Base-by-base conservation (phyloP, 1,140 invertebrate species). In the Rhagoletis pomonella region DNA sequence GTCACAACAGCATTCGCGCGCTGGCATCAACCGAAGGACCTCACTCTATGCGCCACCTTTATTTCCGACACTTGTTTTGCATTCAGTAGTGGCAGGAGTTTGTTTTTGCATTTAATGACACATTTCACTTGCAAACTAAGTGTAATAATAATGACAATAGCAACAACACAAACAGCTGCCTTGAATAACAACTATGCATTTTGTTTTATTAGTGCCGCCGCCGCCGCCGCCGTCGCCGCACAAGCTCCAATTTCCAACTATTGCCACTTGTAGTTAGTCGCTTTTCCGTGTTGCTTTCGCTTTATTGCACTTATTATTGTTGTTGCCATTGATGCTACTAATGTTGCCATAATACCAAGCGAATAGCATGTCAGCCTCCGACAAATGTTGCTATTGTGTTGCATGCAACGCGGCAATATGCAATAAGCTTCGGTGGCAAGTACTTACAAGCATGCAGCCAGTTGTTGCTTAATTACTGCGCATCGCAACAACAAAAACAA, bases 51-150 rank as follows among this genome's bases (percentile, higher is more conserved):
- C 42, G 44, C 12, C 7, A 14, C 12, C 69, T 47, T 73, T 4
- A 55, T 10, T 55, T 55, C 10, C 50, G 5, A 10, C 50, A 55
- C 4, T 73, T 29, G 64, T 50, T 81, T 81, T 14, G 44, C 50
- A 55, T 81, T 50, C 73, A 55, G 29, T 29, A 81, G 73, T 81
- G 73, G 73, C n/a, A 81, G 19, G 73, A 55, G 73, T 81, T 81
- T 81, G 73, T 81, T 81, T 81, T 81, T 81, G 73, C 47, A 81
- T 81, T 81, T 81, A 81, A 81, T 81, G 73, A 81, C 73, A 81
- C 47, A 81, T 81, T 81, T 81, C 73, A 81, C 73, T 81, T 81
- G 73, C 73, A 81, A 81, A 81, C 73, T 81, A 81, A 58, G 73
- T 55, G 42, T 65, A 86, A 62, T 86, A 86, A 86, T 65, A 86